Conservation (phyloP, 2,113 vertebrate genomes). For the Xyliphius kryptos region DNA sequence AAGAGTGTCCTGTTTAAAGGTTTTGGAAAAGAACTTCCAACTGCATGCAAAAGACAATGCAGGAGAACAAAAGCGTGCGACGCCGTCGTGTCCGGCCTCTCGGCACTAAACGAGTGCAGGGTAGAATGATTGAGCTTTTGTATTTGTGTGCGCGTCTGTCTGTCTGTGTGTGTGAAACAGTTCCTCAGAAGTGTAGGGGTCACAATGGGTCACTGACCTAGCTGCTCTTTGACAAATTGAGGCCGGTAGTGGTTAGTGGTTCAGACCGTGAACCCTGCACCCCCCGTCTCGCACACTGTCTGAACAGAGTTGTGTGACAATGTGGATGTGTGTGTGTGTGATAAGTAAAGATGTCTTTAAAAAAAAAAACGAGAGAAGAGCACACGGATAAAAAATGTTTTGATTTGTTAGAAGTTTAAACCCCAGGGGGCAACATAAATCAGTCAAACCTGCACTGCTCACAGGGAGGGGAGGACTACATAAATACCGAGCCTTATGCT, state of each 20-base stretch:
- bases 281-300: neutral
- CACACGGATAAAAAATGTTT: neutral
- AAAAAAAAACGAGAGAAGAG: neutral
- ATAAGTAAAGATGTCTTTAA: neutral
- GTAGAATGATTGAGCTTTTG: constrained; percentile 1
- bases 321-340: neutral
- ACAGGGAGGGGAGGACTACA: neutral
- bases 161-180: neutral
- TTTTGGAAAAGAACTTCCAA: neutral
- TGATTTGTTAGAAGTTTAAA: neutral
- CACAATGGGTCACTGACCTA: constrained; percentile 28
- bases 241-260: constrained; percentile 30
- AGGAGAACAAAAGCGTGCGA: neutral
- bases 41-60: constrained; percentile 5
- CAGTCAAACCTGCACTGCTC: neutral
- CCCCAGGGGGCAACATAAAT: neutral
- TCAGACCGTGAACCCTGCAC: constrained; percentile 15
- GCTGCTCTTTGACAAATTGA: constrained; percentile 45
- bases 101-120: neutral
- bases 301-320: neutral
- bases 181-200: constrained; percentile 23
- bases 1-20: constrained; percentile 7
- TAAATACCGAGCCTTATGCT: too few species aligned
- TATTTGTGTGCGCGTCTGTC: neutral
- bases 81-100: neutral